phyloP scores from a whole-genome alignment of 2,797 vertebrate genomes.

The Peromyscus aztecus region DNA sequence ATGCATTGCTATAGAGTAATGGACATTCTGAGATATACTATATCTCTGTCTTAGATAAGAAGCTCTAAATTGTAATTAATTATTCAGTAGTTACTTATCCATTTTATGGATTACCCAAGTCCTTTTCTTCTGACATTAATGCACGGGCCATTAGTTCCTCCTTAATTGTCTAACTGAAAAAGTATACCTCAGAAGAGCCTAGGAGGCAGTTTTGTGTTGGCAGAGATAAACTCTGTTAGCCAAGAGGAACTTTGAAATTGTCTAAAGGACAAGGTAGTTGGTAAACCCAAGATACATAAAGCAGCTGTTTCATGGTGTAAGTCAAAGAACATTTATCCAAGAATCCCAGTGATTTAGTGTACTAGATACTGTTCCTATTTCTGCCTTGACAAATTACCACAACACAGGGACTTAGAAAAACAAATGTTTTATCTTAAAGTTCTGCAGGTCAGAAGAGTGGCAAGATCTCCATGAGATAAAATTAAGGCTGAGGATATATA shows the following conservation, averaged over 20 bases:
- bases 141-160: conserved; percentile 41
- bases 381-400: background rate
- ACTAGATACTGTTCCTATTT: background rate
- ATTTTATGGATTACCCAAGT: conserved; percentile 56
- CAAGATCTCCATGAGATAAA: background rate
- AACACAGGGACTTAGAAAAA: background rate
- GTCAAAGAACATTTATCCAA: background rate
- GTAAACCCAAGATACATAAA: background rate
- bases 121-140: conserved; percentile 66
- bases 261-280: background rate
- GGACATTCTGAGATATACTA: background rate
- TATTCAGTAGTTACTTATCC: conserved; percentile 58
- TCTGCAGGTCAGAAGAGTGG: background rate
- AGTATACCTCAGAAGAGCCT: background rate
- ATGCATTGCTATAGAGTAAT: background rate
- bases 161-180: background rate
- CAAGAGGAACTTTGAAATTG: conserved; percentile 11
- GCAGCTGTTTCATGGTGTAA: background rate
- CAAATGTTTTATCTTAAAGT: background rate
- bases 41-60: conserved; percentile 54
- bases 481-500: background rate
- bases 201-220: background rate
- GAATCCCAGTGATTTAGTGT: background rate
- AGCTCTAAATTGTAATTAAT: conserved; percentile 54
- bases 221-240: background rate